phyloP scores from a whole-genome alignment of 1,140 invertebrate genomes.

The Adelges cooleyi region DNA sequence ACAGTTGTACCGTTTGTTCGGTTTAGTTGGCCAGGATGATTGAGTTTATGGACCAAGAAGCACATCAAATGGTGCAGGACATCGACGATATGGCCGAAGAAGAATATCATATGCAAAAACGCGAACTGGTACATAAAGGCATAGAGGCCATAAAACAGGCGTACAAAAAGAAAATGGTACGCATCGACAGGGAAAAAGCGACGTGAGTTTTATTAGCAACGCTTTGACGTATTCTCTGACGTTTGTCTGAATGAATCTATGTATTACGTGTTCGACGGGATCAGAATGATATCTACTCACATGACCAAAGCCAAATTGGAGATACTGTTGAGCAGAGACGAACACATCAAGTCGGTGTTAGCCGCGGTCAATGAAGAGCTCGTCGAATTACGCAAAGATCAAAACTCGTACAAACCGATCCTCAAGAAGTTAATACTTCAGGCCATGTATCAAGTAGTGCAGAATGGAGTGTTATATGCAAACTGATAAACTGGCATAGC shows the following conservation, averaged over 20 bases:
- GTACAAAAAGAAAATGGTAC: neutral
- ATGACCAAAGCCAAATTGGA: neutral
- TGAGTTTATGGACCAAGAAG: neutral
- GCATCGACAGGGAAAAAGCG: neutral
- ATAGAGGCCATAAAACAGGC: neutral
- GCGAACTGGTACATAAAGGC: neutral
- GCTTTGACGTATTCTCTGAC: no score
- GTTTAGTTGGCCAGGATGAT: neutral
- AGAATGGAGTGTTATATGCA: neutral
- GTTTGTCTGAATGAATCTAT: no score
- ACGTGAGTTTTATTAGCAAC: neutral
- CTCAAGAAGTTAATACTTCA: neutral
- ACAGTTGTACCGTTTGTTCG: no score
- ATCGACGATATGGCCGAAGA: neutral
- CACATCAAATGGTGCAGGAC: neutral
- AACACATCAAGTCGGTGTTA: neutral
- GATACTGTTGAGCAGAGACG: neutral
- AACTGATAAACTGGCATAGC: neutral
- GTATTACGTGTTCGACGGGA: no score
- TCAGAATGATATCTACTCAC: neutral
- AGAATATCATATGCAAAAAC: neutral
- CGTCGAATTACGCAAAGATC: neutral
- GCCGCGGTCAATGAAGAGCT: neutral
- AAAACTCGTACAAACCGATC: neutral
- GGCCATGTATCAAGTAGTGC: conserved; percentile 18